phyloP scores from a whole-genome alignment of 2,888 invertebrate genomes.

The Tuberolachnus salignus region DNA sequence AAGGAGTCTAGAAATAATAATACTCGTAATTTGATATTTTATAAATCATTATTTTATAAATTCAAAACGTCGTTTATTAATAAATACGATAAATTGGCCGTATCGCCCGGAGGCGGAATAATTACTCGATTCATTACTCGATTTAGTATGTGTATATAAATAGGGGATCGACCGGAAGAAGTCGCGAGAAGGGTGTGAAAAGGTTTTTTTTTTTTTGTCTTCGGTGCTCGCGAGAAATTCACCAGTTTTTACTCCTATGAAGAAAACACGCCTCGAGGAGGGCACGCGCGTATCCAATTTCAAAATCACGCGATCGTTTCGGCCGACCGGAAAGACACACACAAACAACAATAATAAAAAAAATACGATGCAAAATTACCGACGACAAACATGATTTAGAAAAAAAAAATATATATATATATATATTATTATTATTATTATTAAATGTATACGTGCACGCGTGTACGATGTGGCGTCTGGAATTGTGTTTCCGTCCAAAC shows the following conservation, averaged over 20 bases:
- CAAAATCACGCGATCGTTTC: neutral
- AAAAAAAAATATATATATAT: too few relatives aligned
- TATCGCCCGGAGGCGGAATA: neutral
- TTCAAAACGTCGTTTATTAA: too few relatives aligned
- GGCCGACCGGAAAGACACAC: neutral
- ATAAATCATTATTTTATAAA: too few relatives aligned
- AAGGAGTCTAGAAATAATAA: too few relatives aligned
- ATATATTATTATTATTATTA: too few relatives aligned
- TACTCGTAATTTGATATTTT: too few relatives aligned
- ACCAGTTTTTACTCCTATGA: neutral
- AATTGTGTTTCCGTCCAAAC: too few relatives aligned
- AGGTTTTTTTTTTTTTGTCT: neutral
- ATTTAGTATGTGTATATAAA: too few relatives aligned
- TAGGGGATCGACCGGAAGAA: neutral
- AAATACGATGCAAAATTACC: neutral
- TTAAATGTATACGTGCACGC: too few relatives aligned
- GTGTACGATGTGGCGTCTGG: too few relatives aligned
- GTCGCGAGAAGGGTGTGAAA: neutral
- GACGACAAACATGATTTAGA: too few relatives aligned
- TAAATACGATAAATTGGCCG: too few relatives aligned
- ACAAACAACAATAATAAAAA: neutral
- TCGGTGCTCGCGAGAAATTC: neutral
- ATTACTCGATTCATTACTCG: neutral
- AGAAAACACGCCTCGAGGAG: neutral
- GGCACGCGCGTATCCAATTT: slow-evolving; percentile 28